Base-by-base conservation (phyloP, 2,888 invertebrate genomes). In the Rotaria socialis region DNA sequence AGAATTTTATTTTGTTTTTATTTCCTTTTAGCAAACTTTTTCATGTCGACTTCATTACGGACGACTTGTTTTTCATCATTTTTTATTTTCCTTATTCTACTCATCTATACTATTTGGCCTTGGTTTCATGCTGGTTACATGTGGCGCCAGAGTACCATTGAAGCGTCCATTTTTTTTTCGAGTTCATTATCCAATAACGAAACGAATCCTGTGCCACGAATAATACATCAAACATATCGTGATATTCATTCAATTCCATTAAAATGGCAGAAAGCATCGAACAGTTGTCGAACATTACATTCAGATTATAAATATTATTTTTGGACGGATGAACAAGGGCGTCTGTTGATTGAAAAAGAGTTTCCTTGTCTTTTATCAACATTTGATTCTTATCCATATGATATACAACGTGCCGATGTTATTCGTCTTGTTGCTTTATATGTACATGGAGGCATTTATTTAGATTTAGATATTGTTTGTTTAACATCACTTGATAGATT, bases 391-490 rank as follows among this genome's bases (percentile, higher is more conserved):
- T 88, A 88, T 85, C 85, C 86, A 2, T 87, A 88, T 85, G 67
- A 84, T 27, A 88, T 88, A 47, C 87, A 87, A 58, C 74, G 87
- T 22, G 85, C 87, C 85, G 88, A 88, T 56, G 87, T 87, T 19
- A 87, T 85, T 22, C 80, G 88, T 58, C 87, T 87, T 58, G 87
- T 88, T 85, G 86, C 88, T 11, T 86, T 88, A 8, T 87, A 87
- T 67, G 87, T 86, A n/a, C 86, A 87, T 50, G 88, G 88, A 14
- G 88, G 88, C 4, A 75, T 88, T n/a, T 88, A 88, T 85, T 41
- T 88, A 7, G 88, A 88, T 84, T 55, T 88, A n/a, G 88, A 88
- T 75, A 75, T 87, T 14, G 47, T 56, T 6, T 87, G 87, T 52
- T 67, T 74, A 24, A 47, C 55, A 47, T 22, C 43, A 8, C 56